Evolutionary conservation across 2,113 vertebrate species (phyloP).

Genomic region (Neotoma lepida): DNA sequence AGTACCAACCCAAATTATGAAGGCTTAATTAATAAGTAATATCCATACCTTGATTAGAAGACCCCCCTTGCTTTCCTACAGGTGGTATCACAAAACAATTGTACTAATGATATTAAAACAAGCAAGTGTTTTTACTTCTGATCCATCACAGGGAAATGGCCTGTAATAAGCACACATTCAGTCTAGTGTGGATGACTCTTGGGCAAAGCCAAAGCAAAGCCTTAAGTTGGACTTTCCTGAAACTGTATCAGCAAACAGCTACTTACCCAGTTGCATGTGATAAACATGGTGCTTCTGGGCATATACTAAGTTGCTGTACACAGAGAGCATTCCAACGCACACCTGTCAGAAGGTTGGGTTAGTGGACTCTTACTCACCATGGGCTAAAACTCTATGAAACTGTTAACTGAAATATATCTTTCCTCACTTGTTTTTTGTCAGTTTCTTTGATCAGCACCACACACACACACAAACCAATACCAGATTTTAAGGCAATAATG

Average conservation of each 20-base stretch:
- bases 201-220: slow-evolving; percentile 25
- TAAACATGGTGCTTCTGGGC: not conserved
- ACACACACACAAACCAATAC: not conserved
- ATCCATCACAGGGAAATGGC: slow-evolving; percentile 4
- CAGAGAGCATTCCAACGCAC: not conserved
- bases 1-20: not conserved
- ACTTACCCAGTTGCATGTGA: not conserved
- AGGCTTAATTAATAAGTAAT: not conserved
- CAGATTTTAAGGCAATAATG: not conserved
- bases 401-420: not conserved
- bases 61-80: slow-evolving; percentile 18
- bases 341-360: not conserved
- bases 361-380: not conserved
- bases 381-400: not conserved
- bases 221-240: slow-evolving; percentile 24
- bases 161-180: not conserved
- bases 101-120: not conserved
- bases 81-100: not conserved
- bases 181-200: not conserved
- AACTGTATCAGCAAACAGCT: slow-evolving; percentile 32
- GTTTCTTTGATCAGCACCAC: not conserved
- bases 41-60: not conserved
- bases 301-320: not conserved
- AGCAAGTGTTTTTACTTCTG: slow-evolving; percentile 1
- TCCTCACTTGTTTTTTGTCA: not conserved